phyloP scores from a whole-genome alignment of 53 echinoderm and acorn worm species.

The Actinopyga echinites region DNA sequence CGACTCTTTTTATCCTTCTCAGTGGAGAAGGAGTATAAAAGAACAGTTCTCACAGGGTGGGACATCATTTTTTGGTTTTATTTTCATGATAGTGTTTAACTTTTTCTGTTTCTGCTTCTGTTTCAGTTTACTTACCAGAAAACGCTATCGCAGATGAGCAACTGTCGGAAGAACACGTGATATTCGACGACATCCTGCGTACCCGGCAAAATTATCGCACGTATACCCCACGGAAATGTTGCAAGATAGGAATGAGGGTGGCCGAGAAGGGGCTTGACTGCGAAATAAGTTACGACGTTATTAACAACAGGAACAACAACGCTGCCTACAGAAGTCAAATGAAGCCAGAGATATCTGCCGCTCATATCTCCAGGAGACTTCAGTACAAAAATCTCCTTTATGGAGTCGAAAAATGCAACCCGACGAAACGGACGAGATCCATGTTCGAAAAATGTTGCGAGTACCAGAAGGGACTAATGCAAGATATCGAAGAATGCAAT shows the following conservation, averaged over 20 bases:
- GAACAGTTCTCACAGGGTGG: too few species aligned
- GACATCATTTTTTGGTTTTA: background rate
- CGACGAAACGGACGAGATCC: conserved; percentile 65
- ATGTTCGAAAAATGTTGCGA: conserved; percentile 96
- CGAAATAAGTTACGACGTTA: conserved; percentile 55
- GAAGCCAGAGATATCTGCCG: conserved; percentile 69
- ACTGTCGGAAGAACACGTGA: conserved; percentile 3
- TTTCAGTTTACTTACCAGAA: background rate
- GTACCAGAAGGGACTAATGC: conserved; percentile 64
- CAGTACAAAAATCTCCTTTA: conserved; percentile 78
- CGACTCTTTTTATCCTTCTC: too few species aligned
- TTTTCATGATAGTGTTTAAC: background rate
- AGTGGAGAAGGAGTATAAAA: too few species aligned
- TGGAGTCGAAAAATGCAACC: conserved; percentile 83
- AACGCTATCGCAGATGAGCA: background rate
- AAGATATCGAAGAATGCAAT: conserved; percentile 73
- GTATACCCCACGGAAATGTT: conserved; percentile 80
- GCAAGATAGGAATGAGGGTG: conserved; percentile 82
- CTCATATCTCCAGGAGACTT: conserved; percentile 26
- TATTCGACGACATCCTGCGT: background rate
- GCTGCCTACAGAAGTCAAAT: conserved; percentile 75
- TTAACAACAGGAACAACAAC: conserved; percentile 83
- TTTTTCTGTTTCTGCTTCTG: background rate
- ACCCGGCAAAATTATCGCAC: conserved; percentile 33
- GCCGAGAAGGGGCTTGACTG: conserved; percentile 84